Base-by-base conservation (phyloP, 2,888 invertebrate genomes). In the Steinernema hermaphroditum region DNA sequence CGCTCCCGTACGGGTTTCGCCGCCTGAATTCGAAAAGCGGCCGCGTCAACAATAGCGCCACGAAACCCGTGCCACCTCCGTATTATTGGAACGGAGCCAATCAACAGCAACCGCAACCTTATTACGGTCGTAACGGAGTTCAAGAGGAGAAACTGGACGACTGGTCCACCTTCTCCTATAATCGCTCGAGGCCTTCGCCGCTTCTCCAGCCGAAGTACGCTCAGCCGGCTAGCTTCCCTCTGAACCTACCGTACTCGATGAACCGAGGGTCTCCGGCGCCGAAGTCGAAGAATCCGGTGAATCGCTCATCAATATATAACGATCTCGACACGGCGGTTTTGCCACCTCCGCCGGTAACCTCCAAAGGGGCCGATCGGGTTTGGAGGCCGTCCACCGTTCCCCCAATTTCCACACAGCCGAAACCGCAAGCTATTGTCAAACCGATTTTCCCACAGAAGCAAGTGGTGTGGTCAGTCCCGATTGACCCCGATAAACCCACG, bases 131-230 rank as follows among this genome's bases (percentile, higher is more conserved):
- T n/a, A n/a, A n/a, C 32, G 62, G 62, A 32, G 32, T 62, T 32
- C 62, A 62, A 62, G 62, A 62, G 27, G 62, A 62, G 32, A 62
- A 62, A 62, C 6, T 62, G 62, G 62, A 62, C 32, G 62, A 62
- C 62, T 62, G 62, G 62, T 29, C 62, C 32, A 62, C 62, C 2
- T 62, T 62, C 62, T 62, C 62, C 32, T 62, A 32, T 34, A 62
- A 62, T 32, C 62, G 62, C 32, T 62, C 62, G 29, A 29, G 62
- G 32, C 62, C 62, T 29, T 62, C 62, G 4, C 62, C 62, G 4
- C 62, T 62, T 16, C 62, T 62, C 2, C 14, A 16, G 16, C 62
- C 62, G 8, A 62, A 62, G 27, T 62, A 62, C 32, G 62, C 62
- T 16, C 62, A 62, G 62, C 62, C 62, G 9, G 32, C 62, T 12